Evolutionary conservation across 2,888 invertebrate species (phyloP), one percentile per base, ranked within the genome.

Genomic region (Eupithecia tripunctaria): DNA sequence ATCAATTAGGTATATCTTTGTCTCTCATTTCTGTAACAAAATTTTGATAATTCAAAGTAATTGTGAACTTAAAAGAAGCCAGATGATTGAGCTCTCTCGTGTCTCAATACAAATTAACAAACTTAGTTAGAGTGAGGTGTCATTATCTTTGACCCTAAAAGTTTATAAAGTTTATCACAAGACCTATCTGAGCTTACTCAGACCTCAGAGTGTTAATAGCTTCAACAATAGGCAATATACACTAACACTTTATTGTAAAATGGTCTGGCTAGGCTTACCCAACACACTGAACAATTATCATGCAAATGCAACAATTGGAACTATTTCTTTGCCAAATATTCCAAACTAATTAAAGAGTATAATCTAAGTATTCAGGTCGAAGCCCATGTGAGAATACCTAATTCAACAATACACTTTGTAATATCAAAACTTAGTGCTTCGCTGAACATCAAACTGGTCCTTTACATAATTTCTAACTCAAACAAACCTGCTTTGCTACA

Each of bases 381-480:
- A 51, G 60, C n/a, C 21, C 68, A 36, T 68, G 65, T 68, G 64
- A 74, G 71, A 51, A 74, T 65, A 71, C n/a, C 56, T 56, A 29
- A 21, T 18, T 38, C 21, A 73, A 71, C 63, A 71, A 59, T 67
- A 76, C 21, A 36, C 59, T 70, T 43, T 67, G 70, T 75, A 74
- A 65, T 69, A 74, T 69, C 43, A 73, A 74, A 69, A 43, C 63
- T 72, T 63, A 68, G 73, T 75, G 78, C 79, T 79, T 78, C 65
- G 75, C 68, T 79, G 75, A 72, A 47, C 73, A 65, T 70, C 59
- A 74, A 78, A 68, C 76, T 56, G 36, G 77, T 78, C 68, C 74
- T 75, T 82, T 79, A 76, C 77, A 83, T 79, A 78, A 77, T 77
- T 70, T 72, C 77, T 77, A 65, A 70, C 73, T 65, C 60, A 47